Evolutionary conservation across 1,140 invertebrate genomes (phyloP), one percentile per base, ranked within the genome.

Genomic region (Lamellibrachia luymesi): DNA sequence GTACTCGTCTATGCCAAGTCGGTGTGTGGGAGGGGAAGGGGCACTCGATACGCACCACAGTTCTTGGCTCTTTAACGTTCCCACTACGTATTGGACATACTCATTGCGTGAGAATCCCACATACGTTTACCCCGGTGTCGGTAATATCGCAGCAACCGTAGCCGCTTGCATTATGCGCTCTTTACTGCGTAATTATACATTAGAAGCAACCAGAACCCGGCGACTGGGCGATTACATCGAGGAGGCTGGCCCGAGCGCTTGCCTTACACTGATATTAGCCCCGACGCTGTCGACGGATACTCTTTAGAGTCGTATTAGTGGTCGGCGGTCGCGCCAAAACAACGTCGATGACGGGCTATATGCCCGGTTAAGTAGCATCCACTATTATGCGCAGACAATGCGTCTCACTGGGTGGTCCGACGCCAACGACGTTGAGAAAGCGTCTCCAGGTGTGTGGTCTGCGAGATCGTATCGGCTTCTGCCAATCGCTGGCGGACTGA

Each of bases 111-210:
- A 80, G 64, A 80, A 80, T 80, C 64, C 6, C 64, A 80, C 64
- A 80, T 80, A 80, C 64, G 64, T 8, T 22, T 22, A 80, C 4
- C 8, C 25, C 64, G 64, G 64, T 80, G 64, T 80, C 64, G 13
- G 8, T 80, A 22, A 22, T 80, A 80, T 80, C 17, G 13, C 64
- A 22, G 64, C 64, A 80, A 80, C 13, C 5, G 64, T 6, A 80
- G 13, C 64, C 64, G 17, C 64, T 10, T 80, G 64, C 64, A 80
- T 80, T 80, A 80, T 80, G 6, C 64, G 64, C 64, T 80, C 64
- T 80, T 80, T 80, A 80, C 25, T 80, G 64, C 64, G 64, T 80
- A 80, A 80, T 80, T 80, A 80, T 80, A 80, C 64, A 80, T 80
- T 80, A 80, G 64, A 80, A 80, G 64, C 64, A 80, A 80, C 64